Evolutionary conservation across 2,888 invertebrate species (phyloP).

Genomic region (Nomada goodeniana): DNA sequence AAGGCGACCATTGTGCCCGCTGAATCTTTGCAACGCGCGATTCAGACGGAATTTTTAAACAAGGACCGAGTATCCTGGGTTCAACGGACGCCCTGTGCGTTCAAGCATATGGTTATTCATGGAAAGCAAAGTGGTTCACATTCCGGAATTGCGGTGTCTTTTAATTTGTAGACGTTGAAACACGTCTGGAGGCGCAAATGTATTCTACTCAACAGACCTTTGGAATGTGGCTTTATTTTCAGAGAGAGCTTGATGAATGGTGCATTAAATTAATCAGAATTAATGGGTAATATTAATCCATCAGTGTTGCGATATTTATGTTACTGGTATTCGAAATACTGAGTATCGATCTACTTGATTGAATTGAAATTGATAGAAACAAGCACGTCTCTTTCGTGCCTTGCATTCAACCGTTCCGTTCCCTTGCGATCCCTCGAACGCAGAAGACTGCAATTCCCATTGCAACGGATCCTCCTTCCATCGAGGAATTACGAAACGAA

Average conservation of each 20-base stretch:
- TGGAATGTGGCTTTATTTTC: background rate
- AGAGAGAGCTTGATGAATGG: background rate
- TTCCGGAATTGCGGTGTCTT: background rate
- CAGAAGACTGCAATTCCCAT: background rate
- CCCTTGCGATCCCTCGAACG: too few species aligned
- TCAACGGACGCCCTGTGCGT: background rate
- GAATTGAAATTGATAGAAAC: too few species aligned
- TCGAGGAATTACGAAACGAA: background rate
- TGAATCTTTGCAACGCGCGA: background rate
- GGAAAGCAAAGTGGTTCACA: background rate
- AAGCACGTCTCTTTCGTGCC: too few species aligned
- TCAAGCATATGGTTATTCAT: background rate
- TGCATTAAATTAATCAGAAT: too few species aligned
- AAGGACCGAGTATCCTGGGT: background rate
- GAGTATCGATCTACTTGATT: too few species aligned
- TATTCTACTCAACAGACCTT: background rate
- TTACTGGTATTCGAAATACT: too few species aligned
- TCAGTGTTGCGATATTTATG: too few species aligned
- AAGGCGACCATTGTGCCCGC: constrained; percentile 6
- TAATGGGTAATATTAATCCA: too few species aligned
- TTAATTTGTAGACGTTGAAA: background rate
- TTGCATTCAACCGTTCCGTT: too few species aligned
- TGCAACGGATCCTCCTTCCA: background rate
- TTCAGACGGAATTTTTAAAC: constrained; percentile 12
- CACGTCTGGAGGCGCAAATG: too few species aligned